Evolutionary conservation across 1,140 invertebrate genomes (phyloP), one percentile per base, ranked within the genome.

Genomic region (Diorhabda elongata): DNA sequence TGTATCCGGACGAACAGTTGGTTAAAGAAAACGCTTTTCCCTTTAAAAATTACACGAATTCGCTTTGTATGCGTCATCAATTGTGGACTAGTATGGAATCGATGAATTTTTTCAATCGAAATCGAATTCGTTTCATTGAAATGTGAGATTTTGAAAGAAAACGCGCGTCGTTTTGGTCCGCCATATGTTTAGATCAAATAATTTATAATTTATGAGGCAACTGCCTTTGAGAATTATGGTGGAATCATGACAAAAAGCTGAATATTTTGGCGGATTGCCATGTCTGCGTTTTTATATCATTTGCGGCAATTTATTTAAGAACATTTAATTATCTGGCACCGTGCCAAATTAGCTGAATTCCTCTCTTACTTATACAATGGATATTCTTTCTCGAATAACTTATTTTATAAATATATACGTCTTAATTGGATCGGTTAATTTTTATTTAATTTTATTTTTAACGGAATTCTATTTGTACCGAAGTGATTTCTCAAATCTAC

Each of bases 251-350:
- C 68, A 61, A 68, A 71, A 68, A 65, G 56, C 52, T 62, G 59
- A 68, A 68, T 65, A 68, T 71, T 64, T 65, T 74, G 72, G 73
- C 67, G 41, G 8, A 8, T 11, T 60, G 73, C 71, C 72, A 65
- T 43, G 61, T 71, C 61, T 71, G 62, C 44, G 59, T 75, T 75
- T 76, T 76, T 72, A 74, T 76, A 75, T 75, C 72, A 75, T 74
- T 72, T 67, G 72, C 67, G 58, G 74, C 73, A 77, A 77, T 77
- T 75, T 76, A 77, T 74, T 75, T 73, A 59, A 71, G 73, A 76
- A 74, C 72, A 61, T 75, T 75, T 75, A 77, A 77, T 77, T 75
- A 74, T 73, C 70, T 77, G 75, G 74, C 73, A 61, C 3, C 2
- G 7, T 11, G 69, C 76, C 74, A 77, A 77, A 76, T 75, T 75